Percentiles rank a stretch among this genome's conserved stretches.
These are phyloP conservation scores for Drosophila insularis DNA, from an alignment of 1,140 invertebrate genomes.

Conservation along the genomic window DNA sequence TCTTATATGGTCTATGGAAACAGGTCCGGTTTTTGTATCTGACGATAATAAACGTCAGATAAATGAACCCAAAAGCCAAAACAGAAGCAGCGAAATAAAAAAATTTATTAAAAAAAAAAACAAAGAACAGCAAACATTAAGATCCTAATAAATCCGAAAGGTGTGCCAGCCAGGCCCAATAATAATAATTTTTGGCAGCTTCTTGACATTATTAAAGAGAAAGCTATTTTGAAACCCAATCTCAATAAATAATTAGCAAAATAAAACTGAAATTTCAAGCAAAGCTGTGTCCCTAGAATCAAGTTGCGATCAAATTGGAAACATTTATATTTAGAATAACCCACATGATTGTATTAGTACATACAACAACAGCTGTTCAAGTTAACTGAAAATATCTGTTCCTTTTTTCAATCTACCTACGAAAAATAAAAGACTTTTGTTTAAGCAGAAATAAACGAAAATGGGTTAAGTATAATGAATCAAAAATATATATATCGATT, in stretches of 20 bases:
- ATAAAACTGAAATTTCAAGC: background rate
- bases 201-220: background rate
- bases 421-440: too few species aligned
- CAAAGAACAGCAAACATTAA: conserved; percentile 16
- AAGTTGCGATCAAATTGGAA: too few species aligned
- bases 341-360: too few species aligned
- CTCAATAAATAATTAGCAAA: background rate
- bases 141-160: conserved; percentile 32
- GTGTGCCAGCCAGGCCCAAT: background rate
- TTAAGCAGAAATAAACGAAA: too few species aligned
- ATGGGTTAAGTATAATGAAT: too few species aligned
- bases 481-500: background rate
- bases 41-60: conserved; percentile 77
- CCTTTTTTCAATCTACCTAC: too few species aligned
- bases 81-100: conserved; percentile 49
- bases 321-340: too few species aligned
- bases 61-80: conserved; percentile 65
- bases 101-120: conserved; percentile 37
- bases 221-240: background rate
- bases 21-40: conserved; percentile 61
- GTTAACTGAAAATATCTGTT: too few species aligned
- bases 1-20: conserved; percentile 72
- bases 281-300: too few species aligned
- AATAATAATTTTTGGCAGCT: background rate
- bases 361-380: too few species aligned